Conservation (phyloP, 2,888 invertebrate species). For the Thera obeliscata region DNA sequence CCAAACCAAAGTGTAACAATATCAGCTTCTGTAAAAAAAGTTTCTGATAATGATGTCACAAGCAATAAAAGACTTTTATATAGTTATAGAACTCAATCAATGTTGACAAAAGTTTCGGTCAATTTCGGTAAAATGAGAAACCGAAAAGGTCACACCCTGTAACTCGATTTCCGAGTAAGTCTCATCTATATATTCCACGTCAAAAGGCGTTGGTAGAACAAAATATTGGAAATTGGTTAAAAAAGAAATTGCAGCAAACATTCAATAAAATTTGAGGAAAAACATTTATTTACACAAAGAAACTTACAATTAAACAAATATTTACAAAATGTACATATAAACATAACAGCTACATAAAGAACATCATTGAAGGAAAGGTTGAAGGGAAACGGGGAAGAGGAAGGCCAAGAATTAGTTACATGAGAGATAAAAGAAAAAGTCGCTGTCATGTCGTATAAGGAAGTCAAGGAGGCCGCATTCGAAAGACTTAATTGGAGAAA, state of each 20-base stretch:
- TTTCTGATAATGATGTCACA: slow-evolving; percentile 15
- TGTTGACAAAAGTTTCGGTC: slow-evolving; percentile 32
- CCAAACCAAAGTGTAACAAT: slow-evolving; percentile 5
- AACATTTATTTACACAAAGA: too few relatives aligned
- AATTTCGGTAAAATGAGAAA: slow-evolving; percentile 39
- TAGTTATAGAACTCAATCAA: slow-evolving; percentile 27
- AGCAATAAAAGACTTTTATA: slow-evolving; percentile 27
- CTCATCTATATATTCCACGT: slow-evolving; percentile 50
- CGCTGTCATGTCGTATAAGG: too few relatives aligned
- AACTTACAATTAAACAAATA: too few relatives aligned
- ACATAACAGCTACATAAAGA: too few relatives aligned
- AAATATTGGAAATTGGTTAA: slow-evolving; percentile 16
- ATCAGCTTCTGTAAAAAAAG: slow-evolving; percentile 10
- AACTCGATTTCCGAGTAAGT: slow-evolving; percentile 46
- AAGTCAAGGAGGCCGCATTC: too few relatives aligned
- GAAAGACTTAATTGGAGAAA: too few relatives aligned
- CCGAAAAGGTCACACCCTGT: slow-evolving; percentile 40
- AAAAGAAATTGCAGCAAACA: slow-evolving; percentile 1
- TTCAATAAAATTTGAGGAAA: too few relatives aligned
- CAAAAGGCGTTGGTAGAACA: slow-evolving; percentile 34
- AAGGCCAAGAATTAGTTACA: too few relatives aligned
- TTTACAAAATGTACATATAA: too few relatives aligned
- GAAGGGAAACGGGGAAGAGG: too few relatives aligned
- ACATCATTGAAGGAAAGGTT: too few relatives aligned
- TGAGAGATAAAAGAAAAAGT: too few relatives aligned